Evolutionary conservation across 2,888 invertebrate genomes (phyloP).

Genomic region (Temnothorax unifasciatus): DNA sequence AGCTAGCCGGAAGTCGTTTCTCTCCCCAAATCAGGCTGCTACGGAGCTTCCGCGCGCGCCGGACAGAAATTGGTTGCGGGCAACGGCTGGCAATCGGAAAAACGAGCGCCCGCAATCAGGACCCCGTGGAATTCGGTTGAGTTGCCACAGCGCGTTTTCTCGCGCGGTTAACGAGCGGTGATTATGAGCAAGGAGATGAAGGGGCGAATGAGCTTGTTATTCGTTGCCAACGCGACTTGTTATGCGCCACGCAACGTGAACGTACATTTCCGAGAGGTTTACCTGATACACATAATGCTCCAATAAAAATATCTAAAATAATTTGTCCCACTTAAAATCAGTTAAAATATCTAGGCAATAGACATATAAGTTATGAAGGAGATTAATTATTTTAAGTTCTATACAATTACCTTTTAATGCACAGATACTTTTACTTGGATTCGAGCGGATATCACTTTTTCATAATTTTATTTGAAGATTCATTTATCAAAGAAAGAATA

Average conservation of each 20-base stretch:
- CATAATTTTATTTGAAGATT: background rate
- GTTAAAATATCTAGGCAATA: background rate
- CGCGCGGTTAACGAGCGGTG: conserved; percentile 47
- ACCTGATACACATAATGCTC: background rate
- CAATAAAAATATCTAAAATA: background rate
- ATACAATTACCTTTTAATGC: background rate
- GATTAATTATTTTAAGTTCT: background rate
- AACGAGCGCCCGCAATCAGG: conserved; percentile 56
- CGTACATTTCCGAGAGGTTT: background rate
- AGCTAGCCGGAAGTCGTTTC: conserved; percentile 55
- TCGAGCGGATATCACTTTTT: background rate
- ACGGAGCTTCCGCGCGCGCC: conserved; percentile 15
- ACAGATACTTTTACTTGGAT: background rate
- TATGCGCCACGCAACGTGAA: conserved; percentile 17
- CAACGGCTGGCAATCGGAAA: conserved; percentile 54
- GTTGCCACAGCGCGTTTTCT: background rate
- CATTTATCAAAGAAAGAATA: background rate
- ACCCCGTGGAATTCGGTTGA: conserved; percentile 5
- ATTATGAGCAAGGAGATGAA: conserved; percentile 42
- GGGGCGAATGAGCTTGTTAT: conserved; percentile 41
- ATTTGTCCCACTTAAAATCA: background rate
- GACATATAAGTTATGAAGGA: background rate
- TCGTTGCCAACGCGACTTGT: conserved; percentile 13
- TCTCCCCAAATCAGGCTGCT: conserved; percentile 31
- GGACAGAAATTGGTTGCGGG: conserved; percentile 42